phyloP scores from a whole-genome alignment of 2,113 vertebrate species.

The Ardeotis arabs region DNA sequence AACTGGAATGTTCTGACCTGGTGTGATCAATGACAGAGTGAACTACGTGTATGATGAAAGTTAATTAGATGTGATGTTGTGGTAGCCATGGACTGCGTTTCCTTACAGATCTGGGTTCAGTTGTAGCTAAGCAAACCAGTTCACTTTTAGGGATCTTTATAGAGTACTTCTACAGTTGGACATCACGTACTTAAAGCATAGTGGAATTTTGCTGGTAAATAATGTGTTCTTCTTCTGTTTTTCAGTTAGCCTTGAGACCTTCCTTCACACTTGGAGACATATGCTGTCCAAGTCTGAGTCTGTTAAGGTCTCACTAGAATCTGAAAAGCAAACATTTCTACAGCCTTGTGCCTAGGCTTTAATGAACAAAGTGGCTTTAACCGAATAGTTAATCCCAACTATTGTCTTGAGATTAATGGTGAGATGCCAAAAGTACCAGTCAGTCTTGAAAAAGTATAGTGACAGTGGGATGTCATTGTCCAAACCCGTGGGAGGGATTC shows the following conservation, averaged over 20 bases:
- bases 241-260: background rate
- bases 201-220: background rate
- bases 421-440: background rate
- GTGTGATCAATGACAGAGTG: background rate
- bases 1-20: background rate
- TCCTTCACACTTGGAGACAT: background rate
- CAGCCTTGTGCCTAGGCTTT: background rate
- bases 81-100: background rate
- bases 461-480: background rate
- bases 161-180: background rate
- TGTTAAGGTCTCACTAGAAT: background rate
- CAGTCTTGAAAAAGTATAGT: background rate
- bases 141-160: background rate
- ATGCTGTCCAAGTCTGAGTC: background rate
- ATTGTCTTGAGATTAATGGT: background rate
- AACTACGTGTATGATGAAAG: background rate
- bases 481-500: background rate
- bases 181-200: fast-evolving
- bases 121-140: background rate
- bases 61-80: background rate
- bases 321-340: background rate
- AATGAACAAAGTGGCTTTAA: background rate
- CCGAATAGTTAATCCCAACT: background rate
- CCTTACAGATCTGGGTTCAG: background rate
- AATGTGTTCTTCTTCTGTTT: background rate